Evolutionary conservation across 2,113 vertebrate genomes (phyloP).

Genomic region (Spermophilus dauricus): DNA sequence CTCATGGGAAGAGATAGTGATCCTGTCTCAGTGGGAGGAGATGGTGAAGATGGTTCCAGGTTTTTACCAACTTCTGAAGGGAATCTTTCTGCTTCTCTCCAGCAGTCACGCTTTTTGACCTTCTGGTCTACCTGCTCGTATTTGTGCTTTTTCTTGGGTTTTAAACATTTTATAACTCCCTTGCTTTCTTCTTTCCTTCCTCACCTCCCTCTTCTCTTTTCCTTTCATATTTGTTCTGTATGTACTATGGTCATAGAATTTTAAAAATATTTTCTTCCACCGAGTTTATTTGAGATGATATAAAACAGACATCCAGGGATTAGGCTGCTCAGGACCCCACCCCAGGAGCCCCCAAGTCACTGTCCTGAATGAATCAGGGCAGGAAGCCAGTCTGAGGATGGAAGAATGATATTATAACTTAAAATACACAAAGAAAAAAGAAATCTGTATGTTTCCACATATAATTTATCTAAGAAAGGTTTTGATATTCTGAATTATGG

Average conservation of each 20-base stretch:
- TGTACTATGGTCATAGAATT: not conserved
- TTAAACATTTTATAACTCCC: not conserved
- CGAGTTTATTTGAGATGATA: not conserved
- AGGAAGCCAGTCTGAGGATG: not conserved
- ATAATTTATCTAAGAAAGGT: not conserved
- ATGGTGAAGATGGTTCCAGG: not conserved
- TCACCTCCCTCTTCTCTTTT: no score
- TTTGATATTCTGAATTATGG: not conserved
- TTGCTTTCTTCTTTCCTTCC: rapidly evolving
- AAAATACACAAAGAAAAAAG: not conserved
- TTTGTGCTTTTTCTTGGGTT: not conserved
- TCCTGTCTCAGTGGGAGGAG: not conserved
- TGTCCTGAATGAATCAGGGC: not conserved
- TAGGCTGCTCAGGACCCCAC: not conserved
- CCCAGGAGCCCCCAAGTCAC: not conserved
- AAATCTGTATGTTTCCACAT: not conserved
- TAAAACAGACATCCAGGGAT: not conserved
- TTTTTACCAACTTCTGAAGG: not conserved
- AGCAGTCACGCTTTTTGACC: not conserved
- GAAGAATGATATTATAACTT: not conserved
- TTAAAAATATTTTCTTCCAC: not conserved
- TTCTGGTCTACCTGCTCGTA: not conserved
- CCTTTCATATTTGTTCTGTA: not conserved
- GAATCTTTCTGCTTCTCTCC: not conserved
- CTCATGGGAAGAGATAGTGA: not conserved